These are phyloP conservation scores for Gymnoscopelus braueri DNA, from an alignment of 2,797 vertebrate genomes.

Conservation along the genomic window DNA sequence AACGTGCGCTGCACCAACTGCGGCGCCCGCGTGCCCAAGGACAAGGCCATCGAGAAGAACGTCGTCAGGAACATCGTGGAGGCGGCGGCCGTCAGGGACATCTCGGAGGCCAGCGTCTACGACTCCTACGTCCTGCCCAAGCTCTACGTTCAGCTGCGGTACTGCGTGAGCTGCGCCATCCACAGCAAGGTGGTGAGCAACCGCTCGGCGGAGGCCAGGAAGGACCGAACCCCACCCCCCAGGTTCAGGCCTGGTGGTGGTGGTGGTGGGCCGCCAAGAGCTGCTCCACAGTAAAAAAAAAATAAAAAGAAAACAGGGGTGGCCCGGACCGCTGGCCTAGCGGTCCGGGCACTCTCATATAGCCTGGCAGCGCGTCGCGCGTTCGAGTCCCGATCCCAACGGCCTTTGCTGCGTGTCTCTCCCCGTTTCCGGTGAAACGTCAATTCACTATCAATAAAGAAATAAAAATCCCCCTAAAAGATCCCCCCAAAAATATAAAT, in stretches of 20 bases:
- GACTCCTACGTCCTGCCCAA: slow-evolving; percentile 93
- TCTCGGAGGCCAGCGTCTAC: slow-evolving; percentile 92
- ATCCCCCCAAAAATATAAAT: too few relatives aligned
- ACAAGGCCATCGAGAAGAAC: slow-evolving; percentile 98
- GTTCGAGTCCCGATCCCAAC: too few relatives aligned
- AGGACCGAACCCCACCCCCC: slow-evolving; percentile 92
- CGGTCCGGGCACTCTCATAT: too few relatives aligned
- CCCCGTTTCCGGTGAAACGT: too few relatives aligned
- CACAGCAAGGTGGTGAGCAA: slow-evolving; percentile 97
- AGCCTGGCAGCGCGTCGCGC: too few relatives aligned
- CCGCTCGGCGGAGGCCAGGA: slow-evolving; percentile 91
- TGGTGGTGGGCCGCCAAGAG: too few relatives aligned
- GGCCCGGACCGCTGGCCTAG: too few relatives aligned
- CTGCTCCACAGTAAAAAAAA: too few relatives aligned
- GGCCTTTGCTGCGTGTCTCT: too few relatives aligned
- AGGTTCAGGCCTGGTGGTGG: slow-evolving; percentile 82
- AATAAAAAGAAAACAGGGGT: too few relatives aligned
- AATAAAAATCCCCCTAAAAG: too few relatives aligned
- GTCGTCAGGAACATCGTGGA: slow-evolving; percentile 96
- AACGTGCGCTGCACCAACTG: slow-evolving; percentile 97
- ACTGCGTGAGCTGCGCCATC: slow-evolving; percentile 96
- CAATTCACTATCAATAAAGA: too few relatives aligned
- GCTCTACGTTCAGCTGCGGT: slow-evolving; percentile 95
- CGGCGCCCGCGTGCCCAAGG: slow-evolving; percentile 93
- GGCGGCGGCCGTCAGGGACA: slow-evolving; percentile 91